Evolutionary conservation across 1,140 invertebrate genomes (phyloP), one percentile per base, ranked within the genome.

Genomic region (Neotoxoptera formosana): DNA sequence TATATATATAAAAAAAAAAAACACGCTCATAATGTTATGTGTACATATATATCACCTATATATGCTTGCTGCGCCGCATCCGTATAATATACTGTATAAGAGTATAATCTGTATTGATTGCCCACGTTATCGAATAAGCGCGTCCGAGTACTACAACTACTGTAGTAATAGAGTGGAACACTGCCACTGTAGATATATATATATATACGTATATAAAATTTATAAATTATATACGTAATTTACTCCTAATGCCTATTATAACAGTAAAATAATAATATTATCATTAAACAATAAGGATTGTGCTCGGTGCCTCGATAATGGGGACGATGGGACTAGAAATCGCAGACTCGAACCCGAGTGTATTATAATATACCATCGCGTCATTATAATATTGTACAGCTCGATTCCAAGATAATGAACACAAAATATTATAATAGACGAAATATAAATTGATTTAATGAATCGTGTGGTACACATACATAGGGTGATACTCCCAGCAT

Each of bases 51-150:
- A 51, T 17, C 30, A 67, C 60, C 30, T n/a, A 67, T n/a, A 67
- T 67, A 76, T 67, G 23, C 21, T 36, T 36, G 17, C 20, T 36
- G 17, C 20, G 7, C 76, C 17, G 17, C 36, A 30, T 17, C 30
- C 60, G 4, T 76, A 76, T 60, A 53, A 21, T 76, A 76, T n/a
- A 76, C n/a, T n/a, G 60, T 76, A 76, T 76, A 76, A 34, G 60
- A 76, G 60, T 76, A n/a, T 76, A 76, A 76, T 76, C 60, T 76
- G 60, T 76, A n/a, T 76, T 76, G 60, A 76, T 76, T 76, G 14
- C 60, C 60, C 30, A 14, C 17, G n/a, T 76, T 76, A 14, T 76
- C 14, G 30, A 76, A 76, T 76, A 76, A 76, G 14, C 60, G 60
- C 4, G 6, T 76, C 60, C 60, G 60, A n/a, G n/a, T 76, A 67